Percentiles rank a stretch among this genome's conserved stretches.
Evolutionary conservation across 2,888 invertebrate species (phyloP).

Genomic region (Ligdia adustata): DNA sequence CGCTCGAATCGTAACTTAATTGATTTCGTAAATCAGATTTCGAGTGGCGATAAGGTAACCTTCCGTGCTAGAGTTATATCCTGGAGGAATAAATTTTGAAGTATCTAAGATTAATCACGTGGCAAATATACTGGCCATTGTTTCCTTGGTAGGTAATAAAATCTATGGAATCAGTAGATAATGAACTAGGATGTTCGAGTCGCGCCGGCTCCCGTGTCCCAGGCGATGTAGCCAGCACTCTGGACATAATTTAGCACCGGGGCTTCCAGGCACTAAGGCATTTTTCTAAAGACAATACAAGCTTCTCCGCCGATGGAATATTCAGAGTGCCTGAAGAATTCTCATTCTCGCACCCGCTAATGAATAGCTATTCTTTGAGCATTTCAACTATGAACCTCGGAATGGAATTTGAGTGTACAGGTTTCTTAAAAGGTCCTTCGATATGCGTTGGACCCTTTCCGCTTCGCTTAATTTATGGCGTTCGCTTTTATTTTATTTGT

Average conservation of each 20-base stretch:
- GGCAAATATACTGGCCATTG: slow-evolving; percentile 49
- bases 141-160: slow-evolving; percentile 54
- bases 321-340: slow-evolving; percentile 80
- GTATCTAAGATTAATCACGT: slow-evolving; percentile 47
- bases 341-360: slow-evolving; percentile 83
- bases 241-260: slow-evolving; percentile 75
- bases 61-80: slow-evolving; percentile 27
- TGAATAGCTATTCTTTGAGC: slow-evolving; percentile 83
- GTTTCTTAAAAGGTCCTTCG: slow-evolving; percentile 81
- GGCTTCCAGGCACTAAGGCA: slow-evolving; percentile 58
- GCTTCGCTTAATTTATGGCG: slow-evolving; percentile 79
- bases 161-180: slow-evolving; percentile 57
- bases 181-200: slow-evolving; percentile 66
- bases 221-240: slow-evolving; percentile 58
- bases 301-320: slow-evolving; percentile 72
- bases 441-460: slow-evolving; percentile 80
- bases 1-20: slow-evolving; percentile 54
- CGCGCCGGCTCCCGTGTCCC: slow-evolving; percentile 47
- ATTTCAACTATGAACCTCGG: slow-evolving; percentile 82
- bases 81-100: slow-evolving; percentile 37
- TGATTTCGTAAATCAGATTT: slow-evolving; percentile 40
- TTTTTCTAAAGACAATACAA: slow-evolving; percentile 83
- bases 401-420: slow-evolving; percentile 81
- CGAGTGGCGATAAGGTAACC: slow-evolving; percentile 20
- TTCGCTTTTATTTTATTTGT: slow-evolving; percentile 70